Percentiles rank a stretch among this genome's conserved stretches.
These are phyloP conservation scores for Tiaroga cobitis DNA, from an alignment of 2,797 vertebrate genomes.

Conservation along the genomic window DNA sequence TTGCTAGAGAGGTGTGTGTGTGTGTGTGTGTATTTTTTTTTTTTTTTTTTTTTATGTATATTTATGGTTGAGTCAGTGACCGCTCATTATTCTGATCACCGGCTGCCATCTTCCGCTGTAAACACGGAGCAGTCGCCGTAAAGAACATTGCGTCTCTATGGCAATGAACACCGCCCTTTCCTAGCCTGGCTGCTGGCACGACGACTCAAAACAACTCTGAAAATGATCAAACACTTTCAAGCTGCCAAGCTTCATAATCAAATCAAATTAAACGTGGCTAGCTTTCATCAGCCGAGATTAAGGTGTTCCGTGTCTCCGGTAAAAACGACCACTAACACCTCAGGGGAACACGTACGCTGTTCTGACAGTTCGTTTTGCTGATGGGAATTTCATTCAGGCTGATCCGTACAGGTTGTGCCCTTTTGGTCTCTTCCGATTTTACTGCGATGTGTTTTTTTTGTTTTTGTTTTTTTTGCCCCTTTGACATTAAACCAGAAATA, in stretches of 20 bases:
- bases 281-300: constrained; percentile 43
- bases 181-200: constrained; percentile 27
- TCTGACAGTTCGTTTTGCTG: background rate
- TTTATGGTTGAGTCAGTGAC: background rate
- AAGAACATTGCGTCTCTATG: constrained; percentile 56
- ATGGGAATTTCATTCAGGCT: background rate
- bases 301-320: constrained; percentile 35
- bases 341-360: constrained; percentile 17
- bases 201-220: constrained; percentile 28
- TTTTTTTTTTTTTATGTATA: background rate
- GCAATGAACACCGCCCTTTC: constrained; percentile 44
- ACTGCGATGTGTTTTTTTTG: too few species aligned
- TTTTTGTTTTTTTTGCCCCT: background rate
- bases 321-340: background rate
- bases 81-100: constrained; percentile 38
- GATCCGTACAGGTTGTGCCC: background rate
- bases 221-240: constrained; percentile 50
- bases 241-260: constrained; percentile 43
- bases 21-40: too few species aligned
- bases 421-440: background rate
- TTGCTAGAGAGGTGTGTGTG: background rate
- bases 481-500: background rate
- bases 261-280: constrained; percentile 44
- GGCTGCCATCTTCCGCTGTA: constrained; percentile 34
- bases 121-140: constrained; percentile 32